Percentiles rank a stretch among this genome's conserved stretches.
These are phyloP conservation scores for Orius insidiosus DNA, from an alignment of 1,140 invertebrate species.

Conservation along the genomic window DNA sequence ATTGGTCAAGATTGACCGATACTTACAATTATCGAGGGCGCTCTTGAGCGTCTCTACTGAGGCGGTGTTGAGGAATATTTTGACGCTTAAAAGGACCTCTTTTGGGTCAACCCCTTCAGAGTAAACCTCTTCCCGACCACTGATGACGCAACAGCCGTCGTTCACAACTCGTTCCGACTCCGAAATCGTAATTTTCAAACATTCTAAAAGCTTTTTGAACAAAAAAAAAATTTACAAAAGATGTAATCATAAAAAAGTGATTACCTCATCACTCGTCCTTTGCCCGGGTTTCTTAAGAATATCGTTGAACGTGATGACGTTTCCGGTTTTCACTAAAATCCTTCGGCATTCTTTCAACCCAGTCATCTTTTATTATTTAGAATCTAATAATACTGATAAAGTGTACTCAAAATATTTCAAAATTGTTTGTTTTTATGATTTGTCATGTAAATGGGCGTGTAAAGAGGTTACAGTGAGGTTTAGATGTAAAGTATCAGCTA, in stretches of 20 bases:
- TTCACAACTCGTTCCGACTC: too few species aligned
- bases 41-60: constrained; percentile 28
- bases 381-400: too few species aligned
- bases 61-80: constrained; percentile 33
- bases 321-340: constrained; percentile 7
- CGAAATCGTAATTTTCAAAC: neutral
- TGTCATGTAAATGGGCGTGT: too few species aligned
- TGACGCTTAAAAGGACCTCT: constrained; percentile 38
- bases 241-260: neutral
- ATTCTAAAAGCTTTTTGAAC: constrained; percentile 1
- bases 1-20: too few species aligned
- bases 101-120: constrained; percentile 27
- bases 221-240: neutral
- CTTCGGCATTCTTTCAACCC: neutral
- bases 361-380: too few species aligned
- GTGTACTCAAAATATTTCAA: too few species aligned
- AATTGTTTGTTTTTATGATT: too few species aligned
- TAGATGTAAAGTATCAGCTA: too few species aligned
- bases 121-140: constrained; percentile 6
- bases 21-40: constrained; percentile 32
- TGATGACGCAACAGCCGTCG: neutral
- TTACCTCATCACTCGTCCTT: neutral
- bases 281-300: constrained; percentile 1
- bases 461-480: too few species aligned
- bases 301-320: constrained; percentile 4